phyloP scores from a whole-genome alignment of 1,140 invertebrate species.

The Cryptotermes secundus region DNA sequence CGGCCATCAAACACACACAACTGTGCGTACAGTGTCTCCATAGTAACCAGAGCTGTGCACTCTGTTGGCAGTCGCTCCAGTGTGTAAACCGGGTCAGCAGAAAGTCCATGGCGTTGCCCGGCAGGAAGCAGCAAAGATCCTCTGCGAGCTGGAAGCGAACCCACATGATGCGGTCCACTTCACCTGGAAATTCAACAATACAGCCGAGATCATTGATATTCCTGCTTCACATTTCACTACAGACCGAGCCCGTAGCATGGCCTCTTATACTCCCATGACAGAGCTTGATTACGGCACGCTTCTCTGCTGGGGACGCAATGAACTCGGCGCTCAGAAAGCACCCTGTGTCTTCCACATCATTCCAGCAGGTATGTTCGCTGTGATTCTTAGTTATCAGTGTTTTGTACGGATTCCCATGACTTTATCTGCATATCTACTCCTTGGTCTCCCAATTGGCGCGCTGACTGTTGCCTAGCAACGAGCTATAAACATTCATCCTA shows the following conservation, averaged over 20 bases:
- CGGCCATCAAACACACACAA: too few relatives aligned
- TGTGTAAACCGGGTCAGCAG: constrained; percentile 65
- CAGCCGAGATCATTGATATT: constrained; percentile 65
- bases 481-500: too few relatives aligned
- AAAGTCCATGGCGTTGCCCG: constrained; percentile 73
- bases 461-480: too few relatives aligned
- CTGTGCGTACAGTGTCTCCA: not conserved
- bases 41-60: not conserved
- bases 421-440: too few relatives aligned
- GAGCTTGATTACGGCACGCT: constrained; percentile 71
- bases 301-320: constrained; percentile 68
- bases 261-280: constrained; percentile 66
- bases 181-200: constrained; percentile 73
- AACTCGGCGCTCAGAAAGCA: constrained; percentile 62
- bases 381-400: too few relatives aligned
- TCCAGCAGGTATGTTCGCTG: constrained; percentile 60
- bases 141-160: constrained; percentile 83
- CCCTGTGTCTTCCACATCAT: constrained; percentile 72
- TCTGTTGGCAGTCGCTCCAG: constrained; percentile 62
- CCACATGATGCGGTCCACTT: constrained; percentile 66
- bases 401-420: too few relatives aligned
- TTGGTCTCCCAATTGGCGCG: too few relatives aligned
- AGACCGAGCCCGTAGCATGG: constrained; percentile 61
- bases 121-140: constrained; percentile 72
- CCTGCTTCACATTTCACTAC: constrained; percentile 57